phyloP scores from a whole-genome alignment of 2,797 vertebrate species.

The Fistularia commersonii region DNA sequence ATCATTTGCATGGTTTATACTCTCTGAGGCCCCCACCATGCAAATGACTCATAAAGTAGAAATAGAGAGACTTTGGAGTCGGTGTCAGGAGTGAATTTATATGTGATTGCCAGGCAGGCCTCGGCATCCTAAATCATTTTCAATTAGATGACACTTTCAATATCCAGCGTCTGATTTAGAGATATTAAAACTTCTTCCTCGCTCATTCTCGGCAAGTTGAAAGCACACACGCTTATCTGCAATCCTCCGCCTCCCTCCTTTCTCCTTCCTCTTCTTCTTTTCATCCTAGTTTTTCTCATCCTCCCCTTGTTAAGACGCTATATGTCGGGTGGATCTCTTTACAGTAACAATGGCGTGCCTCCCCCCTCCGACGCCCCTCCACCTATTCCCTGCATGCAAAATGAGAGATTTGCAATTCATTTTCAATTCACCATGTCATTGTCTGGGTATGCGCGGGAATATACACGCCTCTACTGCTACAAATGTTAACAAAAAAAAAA shows the following conservation, averaged over 20 bases:
- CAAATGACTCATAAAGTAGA: constrained; percentile 80
- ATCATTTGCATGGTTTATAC: constrained; percentile 80
- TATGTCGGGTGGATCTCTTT: constrained; percentile 43
- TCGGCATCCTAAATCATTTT: constrained; percentile 77
- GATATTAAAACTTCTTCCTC: constrained; percentile 78
- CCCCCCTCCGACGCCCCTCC: too few relatives aligned
- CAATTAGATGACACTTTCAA: constrained; percentile 84
- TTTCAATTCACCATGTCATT: constrained; percentile 56
- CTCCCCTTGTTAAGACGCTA: constrained; percentile 61
- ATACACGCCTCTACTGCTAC: too few relatives aligned
- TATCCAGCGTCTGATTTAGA: constrained; percentile 78
- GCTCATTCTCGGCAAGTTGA: constrained; percentile 65
- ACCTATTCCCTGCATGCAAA: constrained; percentile 51
- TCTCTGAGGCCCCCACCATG: constrained; percentile 75
- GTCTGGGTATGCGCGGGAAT: too few relatives aligned
- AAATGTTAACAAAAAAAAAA: too few relatives aligned
- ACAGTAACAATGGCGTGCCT: constrained; percentile 24
- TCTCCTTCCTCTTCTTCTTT: constrained; percentile 32
- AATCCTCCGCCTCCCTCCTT: constrained; percentile 24
- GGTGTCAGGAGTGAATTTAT: constrained; percentile 79
- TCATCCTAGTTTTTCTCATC: constrained; percentile 50
- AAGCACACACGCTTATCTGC: constrained; percentile 68
- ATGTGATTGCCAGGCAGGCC: constrained; percentile 70
- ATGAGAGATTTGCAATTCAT: constrained; percentile 56
- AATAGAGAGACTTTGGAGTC: constrained; percentile 76